Base-by-base conservation (phyloP, 1,140 invertebrate species). In the Amyelois transitella region DNA sequence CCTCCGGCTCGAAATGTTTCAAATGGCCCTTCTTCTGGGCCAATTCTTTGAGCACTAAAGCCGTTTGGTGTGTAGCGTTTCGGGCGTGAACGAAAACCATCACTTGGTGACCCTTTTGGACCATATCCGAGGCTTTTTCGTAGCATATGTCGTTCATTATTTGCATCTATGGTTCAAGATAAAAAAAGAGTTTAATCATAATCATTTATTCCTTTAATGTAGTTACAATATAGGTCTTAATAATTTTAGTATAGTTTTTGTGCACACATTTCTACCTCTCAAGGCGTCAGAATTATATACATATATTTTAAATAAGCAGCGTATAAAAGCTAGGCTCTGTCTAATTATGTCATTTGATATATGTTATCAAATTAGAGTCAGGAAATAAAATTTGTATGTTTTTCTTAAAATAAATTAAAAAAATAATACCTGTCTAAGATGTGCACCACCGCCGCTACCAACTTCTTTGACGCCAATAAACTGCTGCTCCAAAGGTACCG, bases 31-130 rank as follows among this genome's bases (percentile, higher is more conserved):
- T 92, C 69, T 94, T 91, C 56, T 92, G 89, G 0, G 96, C 95
- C 25, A 94, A 77, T 66, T 97, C 96, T 55, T 92, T 92, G 1
- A 98, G 71, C 18, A 92, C 90, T 61, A 93, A 93, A 0, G 97
- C 98, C 1, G 96, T 97, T 61, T 94, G 91, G 14, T 95, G 92
- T 0, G 98, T 99, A 6, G 97, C 96, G 90, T 99, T 99, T 38
- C 99, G 90, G 0, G 98, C 96, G 87, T 99, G 98, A 0, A 99
- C 99, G 89, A 99, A 99, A 0, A 99, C 96, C 96, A 99, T 99
- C 0, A 99, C 97, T 90, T 99, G 98, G 82, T 99, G 94, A 0
- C 96, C 97, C 69, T 95, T 92, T 65, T 92, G 91, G 0, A 99
- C 93, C 91, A 97, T 95, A 10, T 96, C 92, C 0, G 94, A 66